These are phyloP conservation scores for Alviniconcha strummeri DNA, from an alignment of 2,888 invertebrate species.

Conservation along the genomic window DNA sequence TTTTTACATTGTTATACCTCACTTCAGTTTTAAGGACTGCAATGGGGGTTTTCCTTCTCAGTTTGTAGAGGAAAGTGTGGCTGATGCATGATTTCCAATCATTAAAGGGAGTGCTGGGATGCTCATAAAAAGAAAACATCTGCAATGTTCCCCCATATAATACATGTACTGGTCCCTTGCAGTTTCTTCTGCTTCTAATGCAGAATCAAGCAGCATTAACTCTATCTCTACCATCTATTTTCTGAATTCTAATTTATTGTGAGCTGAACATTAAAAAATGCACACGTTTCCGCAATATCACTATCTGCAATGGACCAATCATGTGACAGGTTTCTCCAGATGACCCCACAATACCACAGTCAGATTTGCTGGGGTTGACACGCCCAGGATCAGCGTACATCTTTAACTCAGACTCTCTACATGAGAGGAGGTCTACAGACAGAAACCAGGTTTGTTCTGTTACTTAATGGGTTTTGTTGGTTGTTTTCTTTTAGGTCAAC, in stretches of 20 bases:
- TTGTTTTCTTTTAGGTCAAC: too few relatives aligned
- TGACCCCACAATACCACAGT: conserved; percentile 51
- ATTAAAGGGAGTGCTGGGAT: too few relatives aligned
- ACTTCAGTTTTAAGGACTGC: too few relatives aligned
- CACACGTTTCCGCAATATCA: not conserved
- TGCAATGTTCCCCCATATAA: too few relatives aligned
- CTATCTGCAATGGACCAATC: not conserved
- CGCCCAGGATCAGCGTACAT: conserved; percentile 63
- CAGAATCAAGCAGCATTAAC: too few relatives aligned
- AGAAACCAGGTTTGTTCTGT: conserved; percentile 7
- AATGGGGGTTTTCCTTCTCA: too few relatives aligned
- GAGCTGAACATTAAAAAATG: not conserved
- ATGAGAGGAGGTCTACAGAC: conserved; percentile 7
- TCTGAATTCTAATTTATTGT: not conserved
- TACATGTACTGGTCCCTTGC: too few relatives aligned
- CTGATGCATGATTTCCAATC: too few relatives aligned
- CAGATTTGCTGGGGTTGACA: conserved; percentile 51
- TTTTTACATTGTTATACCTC: too few relatives aligned
- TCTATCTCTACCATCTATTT: not conserved
- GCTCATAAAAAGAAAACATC: too few relatives aligned
- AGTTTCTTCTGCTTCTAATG: too few relatives aligned
- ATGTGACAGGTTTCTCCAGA: conserved; percentile 48
- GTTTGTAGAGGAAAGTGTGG: too few relatives aligned
- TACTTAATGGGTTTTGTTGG: not conserved
- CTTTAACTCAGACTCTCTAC: conserved; percentile 51